phyloP scores from a whole-genome alignment of 1,140 invertebrate genomes.

The Acyrthosiphon pisum region DNA sequence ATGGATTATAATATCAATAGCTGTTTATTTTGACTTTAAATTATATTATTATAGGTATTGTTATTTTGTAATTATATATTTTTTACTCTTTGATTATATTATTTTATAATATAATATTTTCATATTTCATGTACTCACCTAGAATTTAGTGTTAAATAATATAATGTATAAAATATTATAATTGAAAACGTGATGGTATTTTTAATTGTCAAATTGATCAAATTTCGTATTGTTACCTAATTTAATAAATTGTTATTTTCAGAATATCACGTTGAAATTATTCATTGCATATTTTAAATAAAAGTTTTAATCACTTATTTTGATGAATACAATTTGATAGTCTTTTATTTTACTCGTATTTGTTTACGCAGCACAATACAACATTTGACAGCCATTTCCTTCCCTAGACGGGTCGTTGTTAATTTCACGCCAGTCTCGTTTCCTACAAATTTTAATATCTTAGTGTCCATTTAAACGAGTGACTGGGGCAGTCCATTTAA shows the following conservation, averaged over 20 bases:
- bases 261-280: background rate
- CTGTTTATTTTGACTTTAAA: background rate
- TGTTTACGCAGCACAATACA: slow-evolving; percentile 27
- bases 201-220: background rate
- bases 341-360: slow-evolving; percentile 30
- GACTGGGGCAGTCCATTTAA: background rate
- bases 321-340: background rate
- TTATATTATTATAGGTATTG: background rate
- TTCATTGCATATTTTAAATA: background rate
- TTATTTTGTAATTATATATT: background rate
- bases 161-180: background rate
- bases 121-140: background rate
- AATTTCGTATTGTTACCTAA: background rate
- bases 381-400: slow-evolving; percentile 31
- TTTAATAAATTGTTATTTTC: background rate
- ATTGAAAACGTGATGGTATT: background rate
- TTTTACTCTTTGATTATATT: background rate
- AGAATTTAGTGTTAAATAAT: background rate
- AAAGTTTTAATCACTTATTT: slow-evolving; percentile 32
- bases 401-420: background rate
- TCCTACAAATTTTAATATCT: slow-evolving; percentile 43
- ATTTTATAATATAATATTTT: background rate
- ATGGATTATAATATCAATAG: background rate
- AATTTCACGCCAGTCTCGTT: slow-evolving; percentile 20
- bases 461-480: background rate